phyloP scores from a whole-genome alignment of 2,113 vertebrate species.

The Diphyllodes magnificus region DNA sequence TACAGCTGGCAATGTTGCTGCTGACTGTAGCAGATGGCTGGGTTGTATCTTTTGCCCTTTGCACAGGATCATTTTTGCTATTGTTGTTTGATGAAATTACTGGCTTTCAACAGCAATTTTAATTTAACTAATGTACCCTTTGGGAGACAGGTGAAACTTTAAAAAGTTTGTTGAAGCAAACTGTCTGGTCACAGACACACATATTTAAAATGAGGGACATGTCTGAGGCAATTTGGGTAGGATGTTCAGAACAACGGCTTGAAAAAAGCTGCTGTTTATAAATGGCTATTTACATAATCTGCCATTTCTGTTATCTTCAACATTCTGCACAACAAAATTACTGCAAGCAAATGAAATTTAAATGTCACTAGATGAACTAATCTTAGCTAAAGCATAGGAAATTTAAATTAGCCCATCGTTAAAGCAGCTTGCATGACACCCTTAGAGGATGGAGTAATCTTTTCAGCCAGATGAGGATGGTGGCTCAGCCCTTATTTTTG shows the following conservation, averaged over 20 bases:
- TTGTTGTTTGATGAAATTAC: neutral
- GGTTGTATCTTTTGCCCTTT: conserved; percentile 26
- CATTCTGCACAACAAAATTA: conserved; percentile 36
- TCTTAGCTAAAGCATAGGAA: conserved; percentile 41
- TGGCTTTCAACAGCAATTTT: neutral
- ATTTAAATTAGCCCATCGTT: conserved; percentile 33
- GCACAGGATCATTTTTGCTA: neutral
- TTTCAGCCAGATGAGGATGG: neutral
- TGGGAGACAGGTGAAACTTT: neutral
- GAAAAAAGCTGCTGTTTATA: conserved; percentile 19
- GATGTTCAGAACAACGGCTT: conserved; percentile 1
- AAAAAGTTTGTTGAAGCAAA: neutral
- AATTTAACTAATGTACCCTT: neutral
- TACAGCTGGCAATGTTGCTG: neutral
- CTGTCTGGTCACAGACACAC: neutral
- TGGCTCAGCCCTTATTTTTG: neutral
- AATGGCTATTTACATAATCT: conserved; percentile 59
- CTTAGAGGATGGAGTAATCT: conserved; percentile 23
- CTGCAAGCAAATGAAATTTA: conserved; percentile 28
- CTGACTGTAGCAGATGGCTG: conserved; percentile 41
- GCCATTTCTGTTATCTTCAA: conserved; percentile 51
- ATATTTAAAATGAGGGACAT: conserved; percentile 7
- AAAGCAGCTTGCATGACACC: conserved; percentile 8
- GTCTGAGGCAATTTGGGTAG: neutral
- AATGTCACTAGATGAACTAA: conserved; percentile 55